Evolutionary conservation across 2,797 vertebrate genomes (phyloP).

Genomic region (Antennarius maculatus): DNA sequence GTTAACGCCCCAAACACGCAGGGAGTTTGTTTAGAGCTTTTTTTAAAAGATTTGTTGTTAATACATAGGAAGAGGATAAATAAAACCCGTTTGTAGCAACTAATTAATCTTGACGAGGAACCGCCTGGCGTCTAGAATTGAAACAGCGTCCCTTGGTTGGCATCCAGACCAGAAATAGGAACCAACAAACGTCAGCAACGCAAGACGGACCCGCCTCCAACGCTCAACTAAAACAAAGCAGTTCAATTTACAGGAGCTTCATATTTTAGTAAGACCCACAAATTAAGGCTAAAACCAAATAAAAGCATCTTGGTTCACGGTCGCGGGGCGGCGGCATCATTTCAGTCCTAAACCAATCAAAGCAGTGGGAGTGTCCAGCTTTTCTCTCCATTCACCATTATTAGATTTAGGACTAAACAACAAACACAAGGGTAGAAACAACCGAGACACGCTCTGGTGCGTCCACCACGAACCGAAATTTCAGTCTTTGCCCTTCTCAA

Average conservation of each 20-base stretch:
- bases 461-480: conserved; percentile 75
- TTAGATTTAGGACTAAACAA: conserved; percentile 45
- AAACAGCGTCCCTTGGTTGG: conserved; percentile 23
- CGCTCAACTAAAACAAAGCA: conserved; percentile 39
- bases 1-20: conserved; percentile 43
- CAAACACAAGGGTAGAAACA: conserved; percentile 64
- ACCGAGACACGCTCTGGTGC: conserved; percentile 66
- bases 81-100: conserved; percentile 26
- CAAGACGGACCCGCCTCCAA: conserved; percentile 41
- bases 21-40: conserved; percentile 39
- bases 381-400: conserved; percentile 40
- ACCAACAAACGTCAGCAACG: neutral
- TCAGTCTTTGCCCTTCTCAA: conserved; percentile 70
- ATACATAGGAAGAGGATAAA: conserved; percentile 10
- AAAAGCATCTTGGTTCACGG: conserved; percentile 55
- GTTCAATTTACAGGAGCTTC: conserved; percentile 21
- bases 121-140: neutral
- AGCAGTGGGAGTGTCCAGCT: conserved; percentile 40
- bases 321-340: conserved; percentile 46
- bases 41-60: conserved; percentile 29
- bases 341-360: conserved; percentile 40
- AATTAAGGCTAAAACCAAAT: conserved; percentile 74
- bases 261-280: conserved; percentile 50
- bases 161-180: too few relatives aligned
- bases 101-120: conserved; percentile 25